Conservation (phyloP, 2,113 vertebrate species). For the Planiliza haematocheilus region DNA sequence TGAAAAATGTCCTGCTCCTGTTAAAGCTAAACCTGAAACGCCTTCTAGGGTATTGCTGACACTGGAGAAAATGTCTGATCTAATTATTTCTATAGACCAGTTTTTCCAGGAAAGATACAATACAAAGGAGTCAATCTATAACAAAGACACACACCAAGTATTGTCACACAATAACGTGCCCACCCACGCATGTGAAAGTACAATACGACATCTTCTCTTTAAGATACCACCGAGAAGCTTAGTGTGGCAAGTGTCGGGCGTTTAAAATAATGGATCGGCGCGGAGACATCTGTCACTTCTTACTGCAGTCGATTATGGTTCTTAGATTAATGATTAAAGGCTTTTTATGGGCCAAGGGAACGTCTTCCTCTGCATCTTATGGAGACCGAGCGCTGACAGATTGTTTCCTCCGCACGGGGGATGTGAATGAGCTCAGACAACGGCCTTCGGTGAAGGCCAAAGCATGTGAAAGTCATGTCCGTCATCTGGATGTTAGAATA, state of each 20-base stretch:
- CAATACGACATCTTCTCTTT: conserved; percentile 45
- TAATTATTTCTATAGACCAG: too few species aligned
- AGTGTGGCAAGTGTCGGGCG: conserved; percentile 34
- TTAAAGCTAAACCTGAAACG: too few species aligned
- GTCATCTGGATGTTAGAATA: conserved; percentile 25
- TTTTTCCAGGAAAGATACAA: too few species aligned
- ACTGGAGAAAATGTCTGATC: too few species aligned
- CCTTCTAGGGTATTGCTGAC: too few species aligned
- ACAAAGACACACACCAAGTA: conserved; percentile 18
- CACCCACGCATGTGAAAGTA: conserved; percentile 19
- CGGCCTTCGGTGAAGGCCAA: conserved; percentile 39
- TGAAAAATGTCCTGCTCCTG: too few species aligned
- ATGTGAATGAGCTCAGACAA: conserved; percentile 45
- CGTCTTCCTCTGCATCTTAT: conserved; percentile 46
- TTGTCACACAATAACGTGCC: conserved; percentile 16
- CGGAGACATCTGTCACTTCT: conserved; percentile 60
- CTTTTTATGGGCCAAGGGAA: conserved; percentile 49
- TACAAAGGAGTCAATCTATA: too few species aligned
- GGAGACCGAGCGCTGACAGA: conserved; percentile 22
- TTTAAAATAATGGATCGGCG: conserved; percentile 63
- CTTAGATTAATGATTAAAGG: conserved; percentile 67
- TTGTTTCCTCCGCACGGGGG: conserved; percentile 44
- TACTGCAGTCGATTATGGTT: conserved; percentile 60
- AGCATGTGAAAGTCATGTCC: conserved; percentile 38
- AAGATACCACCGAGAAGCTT: conserved; percentile 49